These are phyloP conservation scores for Gonocerus acuteangulatus DNA, from an alignment of 2,888 invertebrate genomes.

Conservation along the genomic window DNA sequence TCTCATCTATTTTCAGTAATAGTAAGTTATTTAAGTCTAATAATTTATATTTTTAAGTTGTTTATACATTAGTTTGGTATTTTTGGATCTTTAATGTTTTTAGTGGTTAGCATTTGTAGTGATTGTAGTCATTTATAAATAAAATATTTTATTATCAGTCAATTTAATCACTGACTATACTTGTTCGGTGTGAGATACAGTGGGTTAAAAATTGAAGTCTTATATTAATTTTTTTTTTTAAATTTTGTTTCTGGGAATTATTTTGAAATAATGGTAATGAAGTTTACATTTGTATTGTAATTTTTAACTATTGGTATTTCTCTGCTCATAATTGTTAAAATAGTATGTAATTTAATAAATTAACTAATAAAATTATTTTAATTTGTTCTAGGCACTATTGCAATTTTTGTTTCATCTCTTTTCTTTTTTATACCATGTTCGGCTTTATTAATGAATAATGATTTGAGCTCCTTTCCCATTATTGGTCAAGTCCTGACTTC, in stretches of 20 bases:
- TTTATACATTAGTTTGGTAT: neutral
- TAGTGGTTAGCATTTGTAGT: no score
- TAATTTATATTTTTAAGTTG: neutral
- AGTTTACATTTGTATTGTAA: no score
- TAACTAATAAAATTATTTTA: neutral
- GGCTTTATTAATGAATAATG: neutral
- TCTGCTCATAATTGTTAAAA: no score
- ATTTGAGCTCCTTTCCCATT: neutral
- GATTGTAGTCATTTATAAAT: no score
- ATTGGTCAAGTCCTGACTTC: neutral
- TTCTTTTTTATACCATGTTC: neutral
- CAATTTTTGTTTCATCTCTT: conserved; percentile 11
- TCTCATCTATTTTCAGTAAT: conserved; percentile 46
- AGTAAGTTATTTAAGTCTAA: conserved; percentile 41
- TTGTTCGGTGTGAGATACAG: no score
- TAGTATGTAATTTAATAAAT: no score
- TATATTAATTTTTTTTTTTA: neutral
- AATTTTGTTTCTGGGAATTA: neutral
- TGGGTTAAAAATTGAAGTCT: no score
- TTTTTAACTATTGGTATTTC: no score
- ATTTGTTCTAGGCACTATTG: neutral
- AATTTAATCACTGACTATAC: no score
- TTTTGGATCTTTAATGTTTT: no score
- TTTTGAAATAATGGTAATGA: neutral
- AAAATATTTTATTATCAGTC: no score